Conservation (phyloP, 2,888 invertebrate genomes). For the Stratiomys singularior region DNA sequence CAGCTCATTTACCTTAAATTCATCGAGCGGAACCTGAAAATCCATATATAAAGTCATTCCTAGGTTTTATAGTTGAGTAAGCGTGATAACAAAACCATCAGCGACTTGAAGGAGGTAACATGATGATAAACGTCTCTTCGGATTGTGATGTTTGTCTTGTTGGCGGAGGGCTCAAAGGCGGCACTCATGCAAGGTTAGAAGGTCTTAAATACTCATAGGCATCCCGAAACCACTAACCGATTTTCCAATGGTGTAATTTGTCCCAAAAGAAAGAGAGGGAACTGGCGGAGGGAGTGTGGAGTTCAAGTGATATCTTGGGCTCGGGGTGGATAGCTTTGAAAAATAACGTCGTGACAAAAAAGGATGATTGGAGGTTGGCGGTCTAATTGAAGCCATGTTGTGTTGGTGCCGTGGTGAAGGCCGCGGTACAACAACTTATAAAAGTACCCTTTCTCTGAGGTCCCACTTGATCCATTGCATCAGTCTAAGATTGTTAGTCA, state of each 20-base stretch:
- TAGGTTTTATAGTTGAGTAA: slow-evolving; percentile 14
- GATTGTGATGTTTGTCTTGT: background rate
- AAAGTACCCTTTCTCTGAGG: background rate
- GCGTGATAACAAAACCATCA: background rate
- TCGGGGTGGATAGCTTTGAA: background rate
- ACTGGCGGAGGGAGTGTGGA: too few species aligned
- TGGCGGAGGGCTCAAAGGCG: background rate
- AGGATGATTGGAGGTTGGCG: background rate
- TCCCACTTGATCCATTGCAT: background rate
- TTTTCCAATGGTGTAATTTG: slow-evolving; percentile 2
- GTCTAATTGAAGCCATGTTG: background rate
- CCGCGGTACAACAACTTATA: background rate
- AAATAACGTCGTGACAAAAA: background rate
- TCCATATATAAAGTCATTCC: background rate
- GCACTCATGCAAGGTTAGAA: background rate
- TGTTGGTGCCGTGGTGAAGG: background rate
- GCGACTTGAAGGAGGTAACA: background rate
- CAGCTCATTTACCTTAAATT: slow-evolving; percentile 37
- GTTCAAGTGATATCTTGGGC: background rate
- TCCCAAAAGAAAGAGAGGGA: background rate
- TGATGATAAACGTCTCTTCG: background rate
- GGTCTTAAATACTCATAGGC: background rate
- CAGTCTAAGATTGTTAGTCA: background rate
- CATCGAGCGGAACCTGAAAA: slow-evolving; percentile 6
- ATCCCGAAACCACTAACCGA: background rate